These are phyloP conservation scores for Hirudinaria manillensis DNA, from an alignment of 2,888 invertebrate species.

Conservation along the genomic window DNA sequence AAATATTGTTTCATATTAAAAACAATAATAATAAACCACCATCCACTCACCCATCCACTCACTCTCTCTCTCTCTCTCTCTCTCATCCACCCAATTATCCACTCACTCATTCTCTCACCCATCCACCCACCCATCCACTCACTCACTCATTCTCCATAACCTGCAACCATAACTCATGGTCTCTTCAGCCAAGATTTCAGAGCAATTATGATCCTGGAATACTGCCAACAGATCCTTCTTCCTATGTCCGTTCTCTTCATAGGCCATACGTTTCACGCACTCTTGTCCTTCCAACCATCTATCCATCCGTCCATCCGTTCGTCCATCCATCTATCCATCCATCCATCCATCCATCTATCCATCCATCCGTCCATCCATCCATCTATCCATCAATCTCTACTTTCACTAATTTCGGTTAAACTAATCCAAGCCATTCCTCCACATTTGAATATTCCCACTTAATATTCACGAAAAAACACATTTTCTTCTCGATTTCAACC, in stretches of 20 bases:
- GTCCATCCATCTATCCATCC: no score
- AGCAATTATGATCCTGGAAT: background rate
- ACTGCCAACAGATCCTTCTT: background rate
- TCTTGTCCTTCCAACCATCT: background rate
- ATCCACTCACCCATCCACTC: background rate
- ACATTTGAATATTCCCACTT: background rate
- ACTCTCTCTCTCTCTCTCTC: slow-evolving; percentile 1
- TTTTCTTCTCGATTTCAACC: no score
- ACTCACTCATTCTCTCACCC: slow-evolving; percentile 16
- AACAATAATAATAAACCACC: no score
- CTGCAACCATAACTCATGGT: background rate
- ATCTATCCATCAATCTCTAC: no score
- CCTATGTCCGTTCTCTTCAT: background rate
- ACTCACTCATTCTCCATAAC: background rate
- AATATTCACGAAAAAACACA: no score
- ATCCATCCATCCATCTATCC: no score
- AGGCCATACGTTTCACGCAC: background rate
- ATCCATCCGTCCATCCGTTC: slow-evolving; percentile 11
- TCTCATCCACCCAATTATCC: background rate
- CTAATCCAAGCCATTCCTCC: background rate
- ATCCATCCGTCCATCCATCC: no score
- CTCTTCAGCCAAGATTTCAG: background rate
- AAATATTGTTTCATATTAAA: no score
- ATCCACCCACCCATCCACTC: slow-evolving; percentile 19
- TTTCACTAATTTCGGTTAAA: background rate